Percentiles rank a stretch among this genome's conserved stretches.
Conservation (phyloP, 2,797 vertebrate species). For the Epinephelus awoara region DNA sequence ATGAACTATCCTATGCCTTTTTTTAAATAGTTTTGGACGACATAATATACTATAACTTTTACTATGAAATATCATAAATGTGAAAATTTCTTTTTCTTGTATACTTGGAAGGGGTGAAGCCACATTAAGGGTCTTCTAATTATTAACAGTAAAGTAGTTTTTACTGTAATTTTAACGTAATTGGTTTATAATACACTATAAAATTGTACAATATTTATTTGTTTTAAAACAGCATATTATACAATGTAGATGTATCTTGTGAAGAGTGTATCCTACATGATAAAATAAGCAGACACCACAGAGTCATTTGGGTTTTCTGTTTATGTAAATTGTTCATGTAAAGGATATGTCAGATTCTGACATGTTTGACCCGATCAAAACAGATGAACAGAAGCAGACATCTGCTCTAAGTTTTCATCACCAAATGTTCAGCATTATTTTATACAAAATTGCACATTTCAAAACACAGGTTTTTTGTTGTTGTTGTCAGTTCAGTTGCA, state of each 20-base stretch:
- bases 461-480: slow-evolving; percentile 74
- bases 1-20: neutral
- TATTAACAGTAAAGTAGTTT: too few species aligned
- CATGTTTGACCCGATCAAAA: slow-evolving; percentile 63
- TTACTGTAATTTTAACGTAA: too few species aligned
- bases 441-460: slow-evolving; percentile 77
- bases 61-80: too few species aligned
- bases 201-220: too few species aligned
- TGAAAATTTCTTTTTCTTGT: too few species aligned
- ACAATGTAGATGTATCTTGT: neutral
- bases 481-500: slow-evolving; percentile 47
- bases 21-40: too few species aligned
- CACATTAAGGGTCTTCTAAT: too few species aligned
- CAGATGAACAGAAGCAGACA: slow-evolving; percentile 53
- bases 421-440: slow-evolving; percentile 63
- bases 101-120: too few species aligned
- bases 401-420: slow-evolving; percentile 36
- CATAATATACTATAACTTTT: too few species aligned
- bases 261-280: neutral
- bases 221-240: too few species aligned
- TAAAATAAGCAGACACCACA: slow-evolving; percentile 21
- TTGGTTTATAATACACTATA: too few species aligned
- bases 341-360: slow-evolving; percentile 64
- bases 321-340: slow-evolving; percentile 81
- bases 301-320: slow-evolving; percentile 58